Percentiles rank a stretch among this genome's conserved stretches.
These are phyloP conservation scores for Turritopsis rubra DNA, from an alignment of 30 jellyfish, hydroid and myxozoan species.

Conservation along the genomic window DNA sequence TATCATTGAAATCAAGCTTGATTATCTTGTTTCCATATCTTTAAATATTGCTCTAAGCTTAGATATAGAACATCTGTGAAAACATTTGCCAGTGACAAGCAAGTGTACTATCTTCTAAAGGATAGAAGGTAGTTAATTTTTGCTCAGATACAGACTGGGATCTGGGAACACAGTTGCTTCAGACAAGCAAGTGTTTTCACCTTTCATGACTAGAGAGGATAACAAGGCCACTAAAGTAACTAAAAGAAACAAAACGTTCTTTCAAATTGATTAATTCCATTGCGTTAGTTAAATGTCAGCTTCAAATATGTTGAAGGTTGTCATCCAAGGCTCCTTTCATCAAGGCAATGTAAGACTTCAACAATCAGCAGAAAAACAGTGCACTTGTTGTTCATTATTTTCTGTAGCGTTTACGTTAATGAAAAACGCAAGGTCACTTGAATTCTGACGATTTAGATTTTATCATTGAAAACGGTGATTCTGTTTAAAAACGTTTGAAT, in stretches of 20 bases:
- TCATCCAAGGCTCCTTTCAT: slow-evolving; percentile 19
- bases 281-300: no score
- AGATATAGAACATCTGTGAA: not conserved
- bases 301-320: not conserved
- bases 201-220: not conserved
- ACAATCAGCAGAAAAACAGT: slow-evolving; percentile 24
- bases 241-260: not conserved
- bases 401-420: slow-evolving; percentile 1
- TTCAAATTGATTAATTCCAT: not conserved
- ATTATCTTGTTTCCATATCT: no score
- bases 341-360: slow-evolving; percentile 30
- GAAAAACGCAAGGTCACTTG: not conserved
- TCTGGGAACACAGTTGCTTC: not conserved
- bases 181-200: not conserved
- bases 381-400: slow-evolving; percentile 18
- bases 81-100: not conserved
- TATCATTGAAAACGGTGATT: slow-evolving; percentile 20
- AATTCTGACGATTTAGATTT: slow-evolving; percentile 13
- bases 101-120: no score
- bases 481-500: not conserved
- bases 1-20: no score
- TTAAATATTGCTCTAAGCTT: no score
- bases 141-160: not conserved
- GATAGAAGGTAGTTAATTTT: no score
- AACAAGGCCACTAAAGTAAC: not conserved